Evolutionary conservation across 2,113 vertebrate species (phyloP), one percentile per base, ranked within the genome.

Genomic region (Pterophyllum scalare): DNA sequence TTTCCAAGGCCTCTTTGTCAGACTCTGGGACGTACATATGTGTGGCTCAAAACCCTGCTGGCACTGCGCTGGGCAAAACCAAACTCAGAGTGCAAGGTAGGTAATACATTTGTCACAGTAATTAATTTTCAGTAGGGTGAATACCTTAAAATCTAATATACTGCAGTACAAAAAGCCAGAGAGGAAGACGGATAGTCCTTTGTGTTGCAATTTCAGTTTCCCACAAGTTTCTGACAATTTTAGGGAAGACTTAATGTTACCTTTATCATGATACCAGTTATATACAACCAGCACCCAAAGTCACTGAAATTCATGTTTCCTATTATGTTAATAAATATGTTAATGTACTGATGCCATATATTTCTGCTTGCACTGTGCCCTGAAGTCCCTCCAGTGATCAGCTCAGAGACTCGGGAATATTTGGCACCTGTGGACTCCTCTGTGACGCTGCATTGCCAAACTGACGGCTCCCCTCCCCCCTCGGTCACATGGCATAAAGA

Each of bases 41-140:
- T 81, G 96, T 99, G 88, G 98, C 98, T 89, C 98, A 99, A 89
- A 99, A 99, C 86, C 94, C 96, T 85, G 97, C 97, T 49, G 98
- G 98, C 17, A 99, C 98, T 0, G 98, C 98, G 5, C 90, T 99
- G 81, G 97, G 97, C 20, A 99, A 98, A 91, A 97, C 97, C 88
- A 99, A 97, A 92, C 95, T 99, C 79, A 97, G 96, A 95, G 96
- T 99, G 54, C 97, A 98, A 96, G 97, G 98, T 99, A 92, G 24
- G 80, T 6, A 7, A 22, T 22, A 43, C 46, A 46, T 46, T 46
- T 14, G 4, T 46, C 13, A 8, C 49, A 19, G 49, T 19, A 19
- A 52, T 52, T 19, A 19, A 19, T 52, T 6, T 52, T 52, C 49
- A 52, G 49, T 19, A 15, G 49, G 15, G 7, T 19, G 49, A 19